Base-by-base conservation (phyloP, 2,888 invertebrate genomes). In the Leptarthrus brevirostris region DNA sequence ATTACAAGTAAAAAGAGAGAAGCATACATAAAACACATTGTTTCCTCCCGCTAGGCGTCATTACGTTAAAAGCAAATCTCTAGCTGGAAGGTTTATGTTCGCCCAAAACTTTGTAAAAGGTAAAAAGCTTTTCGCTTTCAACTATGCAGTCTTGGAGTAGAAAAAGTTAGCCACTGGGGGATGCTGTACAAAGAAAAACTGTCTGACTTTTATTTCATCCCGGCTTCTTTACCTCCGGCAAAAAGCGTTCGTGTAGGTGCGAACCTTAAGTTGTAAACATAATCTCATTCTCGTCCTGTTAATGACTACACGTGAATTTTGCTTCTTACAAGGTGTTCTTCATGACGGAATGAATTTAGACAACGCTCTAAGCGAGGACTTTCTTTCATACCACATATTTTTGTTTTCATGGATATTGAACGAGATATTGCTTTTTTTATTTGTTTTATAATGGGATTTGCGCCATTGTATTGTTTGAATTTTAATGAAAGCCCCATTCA, bases 111-210 rank as follows among this genome's bases (percentile, higher is more conserved):
- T 36, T 20, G 49, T 34, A 58, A 58, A 36, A 58, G 58, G 58
- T 58, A 58, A 58, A 58, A 58, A 58, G 58, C 58, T 58, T 58
- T 36, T 58, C 58, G 58, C 58, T 58, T 34, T 58, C 58, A 58
- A 58, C 58, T 58, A 58, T 36, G 36, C 34, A 58, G 18, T 20
- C 58, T 18, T 58, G 34, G 36, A 58, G 58, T 18, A 58, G 16
- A 18, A 36, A 20, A 36, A 58, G 58, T 58, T 58, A 36, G 58
- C 34, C 58, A 36, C 20, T 58, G 36, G 58, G 58, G 34, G 36
- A 58, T 58, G 58, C 36, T 18, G 14, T 58, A 36, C 58, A 14
- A 36, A 36, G 54, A 36, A 58, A 18, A 58, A 36, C 36, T 58
- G 58, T 36, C 34, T 58, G 58, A 24, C 58, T 36, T 58, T 36